These are phyloP conservation scores for Tromatobia lineatoria DNA, from an alignment of 2,888 invertebrate genomes.

Conservation along the genomic window DNA sequence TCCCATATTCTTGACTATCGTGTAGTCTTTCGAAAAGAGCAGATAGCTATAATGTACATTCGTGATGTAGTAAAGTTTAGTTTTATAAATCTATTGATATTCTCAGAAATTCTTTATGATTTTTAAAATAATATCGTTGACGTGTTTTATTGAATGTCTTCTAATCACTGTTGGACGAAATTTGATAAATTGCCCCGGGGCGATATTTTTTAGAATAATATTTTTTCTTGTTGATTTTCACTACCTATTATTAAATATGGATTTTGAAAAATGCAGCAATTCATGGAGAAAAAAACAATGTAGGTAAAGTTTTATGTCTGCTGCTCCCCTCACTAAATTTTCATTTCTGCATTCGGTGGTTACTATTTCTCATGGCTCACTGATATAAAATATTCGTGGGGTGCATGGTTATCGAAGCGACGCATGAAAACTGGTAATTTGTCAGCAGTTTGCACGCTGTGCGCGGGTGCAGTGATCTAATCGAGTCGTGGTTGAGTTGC, in stretches of 20 bases:
- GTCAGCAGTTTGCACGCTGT: conserved; percentile 39
- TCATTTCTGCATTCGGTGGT: neutral
- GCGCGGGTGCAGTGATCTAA: conserved; percentile 45
- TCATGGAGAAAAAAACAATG: neutral
- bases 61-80: no score
- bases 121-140: no score
- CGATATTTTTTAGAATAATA: no score
- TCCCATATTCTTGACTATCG: no score
- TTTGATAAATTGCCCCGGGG: no score
- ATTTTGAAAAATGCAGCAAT: neutral
- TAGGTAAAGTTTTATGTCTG: neutral
- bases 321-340: neutral
- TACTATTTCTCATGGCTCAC: neutral
- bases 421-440: conserved; percentile 50
- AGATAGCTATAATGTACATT: no score
- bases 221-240: neutral
- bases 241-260: neutral
- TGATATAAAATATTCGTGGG: conserved; percentile 6
- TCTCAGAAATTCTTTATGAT: no score
- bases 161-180: no score
- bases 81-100: no score
- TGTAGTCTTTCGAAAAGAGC: no score
- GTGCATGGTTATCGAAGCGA: neutral
- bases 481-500: conserved; percentile 41
- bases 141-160: no score